A percentile compares a stretch with the other conserved stretches of the same genome.
These are phyloP conservation scores for Himantopus leucocephalus DNA, from an alignment of 2,113 vertebrate genomes.

Conservation along the genomic window DNA sequence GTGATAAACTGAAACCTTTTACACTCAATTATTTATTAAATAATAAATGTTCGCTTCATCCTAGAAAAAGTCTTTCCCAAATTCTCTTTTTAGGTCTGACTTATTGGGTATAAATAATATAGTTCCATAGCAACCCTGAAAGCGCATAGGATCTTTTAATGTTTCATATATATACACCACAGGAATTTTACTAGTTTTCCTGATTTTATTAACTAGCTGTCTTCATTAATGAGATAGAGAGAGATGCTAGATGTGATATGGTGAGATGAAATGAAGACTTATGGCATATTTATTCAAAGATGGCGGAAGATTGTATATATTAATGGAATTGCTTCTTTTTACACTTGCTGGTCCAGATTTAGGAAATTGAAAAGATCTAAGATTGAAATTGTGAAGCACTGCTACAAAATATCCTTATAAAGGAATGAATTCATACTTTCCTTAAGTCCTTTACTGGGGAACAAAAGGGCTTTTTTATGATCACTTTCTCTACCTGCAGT, in stretches of 20 bases:
- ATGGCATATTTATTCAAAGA: neutral
- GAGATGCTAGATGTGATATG: neutral
- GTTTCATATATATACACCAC: neutral
- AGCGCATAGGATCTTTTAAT: neutral
- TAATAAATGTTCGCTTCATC: neutral
- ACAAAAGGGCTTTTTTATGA: neutral
- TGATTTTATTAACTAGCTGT: neutral
- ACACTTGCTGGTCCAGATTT: neutral
- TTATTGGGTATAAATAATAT: neutral
- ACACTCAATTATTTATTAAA: neutral
- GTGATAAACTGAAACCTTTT: neutral
- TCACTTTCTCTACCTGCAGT: neutral
- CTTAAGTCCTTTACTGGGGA: neutral
- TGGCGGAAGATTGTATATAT: neutral
- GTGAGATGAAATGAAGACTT: neutral
- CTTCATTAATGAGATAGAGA: neutral
- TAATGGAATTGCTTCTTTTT: neutral
- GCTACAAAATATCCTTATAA: neutral
- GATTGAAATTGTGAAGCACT: neutral
- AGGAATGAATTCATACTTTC: neutral
- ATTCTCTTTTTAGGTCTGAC: neutral
- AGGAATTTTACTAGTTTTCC: neutral
- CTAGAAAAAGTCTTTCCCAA: neutral
- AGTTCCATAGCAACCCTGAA: neutral
- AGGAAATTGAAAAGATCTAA: neutral